Conservation (phyloP, 2,888 invertebrate species). For the Polymixis lichenea region DNA sequence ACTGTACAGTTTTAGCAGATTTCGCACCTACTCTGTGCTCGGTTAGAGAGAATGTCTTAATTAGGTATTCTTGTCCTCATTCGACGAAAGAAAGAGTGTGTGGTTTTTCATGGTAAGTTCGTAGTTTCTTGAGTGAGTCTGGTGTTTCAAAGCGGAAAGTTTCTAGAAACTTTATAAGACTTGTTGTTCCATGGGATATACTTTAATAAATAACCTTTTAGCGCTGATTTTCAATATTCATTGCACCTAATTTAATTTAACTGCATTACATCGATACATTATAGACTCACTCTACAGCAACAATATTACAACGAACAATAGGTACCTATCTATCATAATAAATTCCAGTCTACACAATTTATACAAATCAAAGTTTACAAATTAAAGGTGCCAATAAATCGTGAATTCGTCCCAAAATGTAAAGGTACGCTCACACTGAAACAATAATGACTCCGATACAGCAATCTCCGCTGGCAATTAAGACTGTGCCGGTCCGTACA, state of each 20-base stretch:
- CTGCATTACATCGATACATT: background rate
- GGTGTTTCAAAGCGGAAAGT: background rate
- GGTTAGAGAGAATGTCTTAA: slow-evolving; percentile 38
- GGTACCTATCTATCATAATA: background rate
- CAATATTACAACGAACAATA: background rate
- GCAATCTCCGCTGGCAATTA: slow-evolving; percentile 89
- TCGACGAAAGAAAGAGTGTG: slow-evolving; percentile 4
- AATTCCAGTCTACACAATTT: slow-evolving; percentile 13
- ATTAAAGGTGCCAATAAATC: slow-evolving; percentile 33
- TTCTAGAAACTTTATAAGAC: background rate
- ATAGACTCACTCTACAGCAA: background rate
- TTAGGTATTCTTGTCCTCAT: slow-evolving; percentile 43
- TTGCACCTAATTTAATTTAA: background rate
- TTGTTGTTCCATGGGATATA: background rate
- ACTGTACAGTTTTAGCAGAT: slow-evolving; percentile 47
- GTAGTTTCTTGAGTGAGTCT: background rate
- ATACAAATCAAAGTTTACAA: slow-evolving; percentile 41
- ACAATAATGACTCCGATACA: slow-evolving; percentile 80
- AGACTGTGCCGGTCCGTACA: slow-evolving; percentile 84
- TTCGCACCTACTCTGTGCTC: slow-evolving; percentile 51
- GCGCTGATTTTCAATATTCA: background rate
- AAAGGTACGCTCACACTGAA: slow-evolving; percentile 68
- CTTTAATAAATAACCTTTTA: background rate
- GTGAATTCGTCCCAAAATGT: slow-evolving; percentile 51
- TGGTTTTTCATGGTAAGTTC: background rate